These are phyloP conservation scores for Dasyornis broadbenti DNA, from an alignment of 2,113 vertebrate genomes.

Conservation along the genomic window DNA sequence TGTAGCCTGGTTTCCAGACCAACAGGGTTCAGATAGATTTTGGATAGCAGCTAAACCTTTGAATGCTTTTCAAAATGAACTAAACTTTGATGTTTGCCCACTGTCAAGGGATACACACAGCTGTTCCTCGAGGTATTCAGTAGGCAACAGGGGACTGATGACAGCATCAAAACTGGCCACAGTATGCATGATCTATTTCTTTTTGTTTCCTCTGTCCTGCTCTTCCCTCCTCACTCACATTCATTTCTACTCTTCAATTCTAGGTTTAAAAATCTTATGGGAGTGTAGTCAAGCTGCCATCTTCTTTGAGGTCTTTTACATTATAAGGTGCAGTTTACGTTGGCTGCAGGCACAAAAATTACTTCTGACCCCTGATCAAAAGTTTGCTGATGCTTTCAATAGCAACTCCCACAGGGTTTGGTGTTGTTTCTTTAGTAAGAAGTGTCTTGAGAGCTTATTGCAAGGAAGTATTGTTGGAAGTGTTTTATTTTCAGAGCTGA, in stretches of 20 bases:
- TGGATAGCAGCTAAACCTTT: background rate
- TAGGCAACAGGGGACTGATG: accelerated
- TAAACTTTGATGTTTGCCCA: background rate
- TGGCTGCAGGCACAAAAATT: background rate
- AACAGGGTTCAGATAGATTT: background rate
- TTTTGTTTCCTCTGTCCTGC: background rate
- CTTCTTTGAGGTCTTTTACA: background rate
- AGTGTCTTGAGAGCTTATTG: background rate
- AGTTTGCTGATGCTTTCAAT: background rate
- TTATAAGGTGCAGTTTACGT: background rate
- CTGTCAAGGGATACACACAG: background rate
- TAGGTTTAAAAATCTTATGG: background rate
- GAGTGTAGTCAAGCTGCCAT: background rate
- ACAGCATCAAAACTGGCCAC: background rate
- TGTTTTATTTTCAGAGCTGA: conserved; percentile 1
- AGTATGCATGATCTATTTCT: background rate
- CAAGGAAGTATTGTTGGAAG: background rate
- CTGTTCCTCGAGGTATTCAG: background rate
- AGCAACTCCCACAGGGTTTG: background rate
- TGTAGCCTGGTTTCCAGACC: background rate
- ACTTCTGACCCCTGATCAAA: background rate
- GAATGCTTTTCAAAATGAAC: background rate
- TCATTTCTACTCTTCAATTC: background rate
- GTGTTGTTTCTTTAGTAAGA: background rate
- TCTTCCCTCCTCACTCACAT: background rate